Evolutionary conservation across 2,888 invertebrate genomes (phyloP), one percentile per base, ranked within the genome.

Genomic region (Matsumyia berberina): DNA sequence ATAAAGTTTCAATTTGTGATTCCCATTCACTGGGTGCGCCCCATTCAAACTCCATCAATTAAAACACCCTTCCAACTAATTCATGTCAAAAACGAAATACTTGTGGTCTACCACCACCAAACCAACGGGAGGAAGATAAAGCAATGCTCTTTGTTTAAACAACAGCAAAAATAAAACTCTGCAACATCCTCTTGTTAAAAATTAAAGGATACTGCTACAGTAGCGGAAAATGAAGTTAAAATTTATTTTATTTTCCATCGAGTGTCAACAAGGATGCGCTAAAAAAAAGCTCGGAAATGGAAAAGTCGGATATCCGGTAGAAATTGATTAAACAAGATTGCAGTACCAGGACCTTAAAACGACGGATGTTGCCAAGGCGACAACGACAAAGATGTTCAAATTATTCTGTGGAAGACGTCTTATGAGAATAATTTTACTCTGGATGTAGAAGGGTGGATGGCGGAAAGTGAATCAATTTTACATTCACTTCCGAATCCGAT

Each of bases 261-360:
- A 37, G 60, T 70, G 44, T 53, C 53, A 60, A 24, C 24, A 46
- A 60, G 55, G 76, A 80, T 55, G 76, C 24, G 19, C 24, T 31
- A 4, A 3, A 19, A 42, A 67, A 11, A 64, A 17, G 37, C n/a
- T 42, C 55, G 82, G 72, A 78, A 72, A 72, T 46, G 66, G 66
- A 29, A 82, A 77, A 46, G 66, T 37, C 77, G 78, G 78, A 77
- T 29, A 64, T 77, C 82, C 82, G 66, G 15, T 42, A 70, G 70
- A 82, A 82, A 82, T 82, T 82, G 82, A 82, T 82, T 82, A 66
- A 57, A 57, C 8, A 4, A 64, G 70, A 62, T 64, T 70, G 46
- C 39, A 69, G 37, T 39, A 17, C 66, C 19, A 49, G 49, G 46
- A 37, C 33, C 6, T 15, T 44, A 17, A 44, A 72, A 19, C 31